Evolutionary conservation across 2,113 vertebrate species (phyloP), one percentile per base, ranked within the genome.

Genomic region (Carassius auratus): DNA sequence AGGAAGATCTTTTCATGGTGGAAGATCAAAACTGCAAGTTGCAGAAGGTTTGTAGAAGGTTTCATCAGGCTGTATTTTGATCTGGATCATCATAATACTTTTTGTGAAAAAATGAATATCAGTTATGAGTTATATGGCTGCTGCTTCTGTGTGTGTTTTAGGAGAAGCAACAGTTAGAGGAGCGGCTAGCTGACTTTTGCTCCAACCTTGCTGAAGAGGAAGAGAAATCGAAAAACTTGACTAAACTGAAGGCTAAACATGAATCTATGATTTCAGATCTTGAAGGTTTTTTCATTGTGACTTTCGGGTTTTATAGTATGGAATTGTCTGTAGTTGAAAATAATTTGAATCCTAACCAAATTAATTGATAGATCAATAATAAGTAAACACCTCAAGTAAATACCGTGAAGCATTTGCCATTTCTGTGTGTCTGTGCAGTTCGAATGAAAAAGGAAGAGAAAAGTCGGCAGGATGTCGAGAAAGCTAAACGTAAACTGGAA

Each of bases 251-350:
- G 93, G 94, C 91, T 90, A 99, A 99, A 89, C 96, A 98, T 0
- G 97, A 99, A 92, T 98, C 97, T 78, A 99, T 99, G 97, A 98
- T 99, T 91, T 97, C 98, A 9, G 97, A 99, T 76, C 95, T 99
- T 19, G 97, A 99, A 94, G 95, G 97, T 98, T 64, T 89, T 55
- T 91, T 93, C 14, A 12, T 57, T 13, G 45, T 55, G 19, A 52
- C 3, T 30, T 62, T 21, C 61, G 8, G 7, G 17, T 33, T 23
- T 38, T 59, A 59, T 21, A n/a, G 57, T 9, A 21, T 59, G 19
- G 19, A 21, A 59, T 59, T n/a, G 8, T 59, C 57, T 59, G 19
- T 59, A 59, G 19, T 59, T 59, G 19, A 8, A 59, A n/a, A 21
- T 59, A n/a, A 59, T 9, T 59, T 59, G 7, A 59, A 61, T 66